These are phyloP conservation scores for Dendrocincla tyrannina DNA, from an alignment of 2,797 vertebrate species.

Conservation along the genomic window DNA sequence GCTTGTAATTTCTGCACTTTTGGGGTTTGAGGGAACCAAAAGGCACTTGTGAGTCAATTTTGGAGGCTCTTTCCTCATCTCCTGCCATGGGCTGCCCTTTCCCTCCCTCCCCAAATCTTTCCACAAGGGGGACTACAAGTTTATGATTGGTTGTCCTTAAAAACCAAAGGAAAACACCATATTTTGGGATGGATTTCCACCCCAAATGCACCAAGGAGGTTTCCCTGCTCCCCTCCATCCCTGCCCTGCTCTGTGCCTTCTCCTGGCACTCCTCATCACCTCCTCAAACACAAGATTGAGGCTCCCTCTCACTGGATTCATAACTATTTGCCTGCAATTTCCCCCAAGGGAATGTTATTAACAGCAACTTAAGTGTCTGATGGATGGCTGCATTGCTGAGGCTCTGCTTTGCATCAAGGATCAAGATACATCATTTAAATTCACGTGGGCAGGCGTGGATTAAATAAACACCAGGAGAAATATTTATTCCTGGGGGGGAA, in stretches of 20 bases:
- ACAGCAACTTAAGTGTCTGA: slow-evolving; percentile 72
- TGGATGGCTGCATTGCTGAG: slow-evolving; percentile 61
- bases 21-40: not conserved
- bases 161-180: not conserved
- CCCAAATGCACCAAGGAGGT: not conserved
- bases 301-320: slow-evolving; percentile 54
- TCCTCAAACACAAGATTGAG: slow-evolving; percentile 63
- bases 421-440: slow-evolving; percentile 69
- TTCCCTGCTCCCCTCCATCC: not conserved
- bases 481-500: slow-evolving; percentile 45
- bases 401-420: slow-evolving; percentile 69
- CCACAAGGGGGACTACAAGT: not conserved
- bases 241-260: not conserved
- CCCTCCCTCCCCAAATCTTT: not conserved
- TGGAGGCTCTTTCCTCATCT: not conserved
- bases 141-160: not conserved
- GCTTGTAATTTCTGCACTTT: not conserved
- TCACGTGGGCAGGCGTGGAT: slow-evolving; percentile 65
- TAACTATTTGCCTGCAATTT: slow-evolving; percentile 71
- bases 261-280: not conserved
- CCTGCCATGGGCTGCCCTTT: not conserved
- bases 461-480: slow-evolving; percentile 66
- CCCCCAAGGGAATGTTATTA: slow-evolving; percentile 71
- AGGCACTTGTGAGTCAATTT: not conserved
- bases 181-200: not conserved